These are phyloP conservation scores for Fregata magnificens DNA, from an alignment of 2,113 vertebrate genomes.

Conservation along the genomic window DNA sequence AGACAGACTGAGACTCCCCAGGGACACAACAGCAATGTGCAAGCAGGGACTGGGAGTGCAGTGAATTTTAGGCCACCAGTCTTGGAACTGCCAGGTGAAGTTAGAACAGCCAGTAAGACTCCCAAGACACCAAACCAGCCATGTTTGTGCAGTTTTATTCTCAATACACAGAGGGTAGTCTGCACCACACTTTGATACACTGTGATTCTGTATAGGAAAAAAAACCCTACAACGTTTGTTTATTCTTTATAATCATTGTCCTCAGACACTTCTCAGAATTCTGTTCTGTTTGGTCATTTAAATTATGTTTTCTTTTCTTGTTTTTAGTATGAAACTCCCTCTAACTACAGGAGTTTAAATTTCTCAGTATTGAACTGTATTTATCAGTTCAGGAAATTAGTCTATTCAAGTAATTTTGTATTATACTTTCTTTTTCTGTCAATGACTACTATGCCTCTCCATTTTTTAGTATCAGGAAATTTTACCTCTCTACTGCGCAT, in stretches of 20 bases:
- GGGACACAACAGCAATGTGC: too few species aligned
- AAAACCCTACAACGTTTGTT: background rate
- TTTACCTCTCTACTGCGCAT: background rate
- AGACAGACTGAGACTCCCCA: background rate
- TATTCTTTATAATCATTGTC: background rate
- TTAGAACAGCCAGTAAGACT: background rate
- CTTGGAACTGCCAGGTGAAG: background rate
- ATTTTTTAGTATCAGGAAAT: background rate
- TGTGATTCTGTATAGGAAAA: background rate
- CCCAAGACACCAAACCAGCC: background rate
- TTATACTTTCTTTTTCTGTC: background rate
- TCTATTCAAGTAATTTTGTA: background rate
- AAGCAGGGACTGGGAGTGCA: background rate
- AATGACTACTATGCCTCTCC: background rate
- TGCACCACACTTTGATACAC: background rate
- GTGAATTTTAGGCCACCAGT: background rate
- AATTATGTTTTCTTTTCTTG: background rate
- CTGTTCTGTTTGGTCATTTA: background rate
- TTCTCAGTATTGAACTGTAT: background rate
- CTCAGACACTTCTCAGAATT: background rate
- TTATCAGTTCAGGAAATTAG: background rate
- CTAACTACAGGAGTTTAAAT: background rate
- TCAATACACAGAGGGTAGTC: rapidly evolving
- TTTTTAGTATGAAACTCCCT: background rate
- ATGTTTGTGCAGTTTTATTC: background rate